Conservation (phyloP, 2,113 vertebrate species). For the Falcunculus frontatus region DNA sequence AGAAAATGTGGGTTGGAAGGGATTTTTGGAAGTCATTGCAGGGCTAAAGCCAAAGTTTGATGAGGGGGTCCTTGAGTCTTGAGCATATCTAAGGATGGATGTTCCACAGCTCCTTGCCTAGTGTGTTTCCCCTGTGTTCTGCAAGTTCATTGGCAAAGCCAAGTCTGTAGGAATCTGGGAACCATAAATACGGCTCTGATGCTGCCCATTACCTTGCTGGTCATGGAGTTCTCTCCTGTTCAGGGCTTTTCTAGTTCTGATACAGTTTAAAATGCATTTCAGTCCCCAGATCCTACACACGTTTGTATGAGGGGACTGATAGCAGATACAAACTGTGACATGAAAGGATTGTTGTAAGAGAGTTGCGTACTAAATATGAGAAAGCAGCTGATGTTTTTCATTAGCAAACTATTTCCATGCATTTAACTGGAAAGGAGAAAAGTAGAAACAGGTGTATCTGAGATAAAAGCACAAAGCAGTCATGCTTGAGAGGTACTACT, state of each 20-base stretch:
- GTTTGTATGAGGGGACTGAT: not conserved
- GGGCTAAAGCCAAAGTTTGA: not conserved
- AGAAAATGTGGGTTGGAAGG: not conserved
- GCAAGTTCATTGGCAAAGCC: fast-evolving
- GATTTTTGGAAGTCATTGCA: not conserved
- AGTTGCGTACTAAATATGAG: not conserved
- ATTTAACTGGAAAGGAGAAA: not conserved
- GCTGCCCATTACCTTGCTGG: not conserved
- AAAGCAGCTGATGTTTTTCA: not conserved
- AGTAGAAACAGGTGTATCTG: not conserved
- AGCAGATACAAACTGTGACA: not conserved
- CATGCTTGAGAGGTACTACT: not conserved
- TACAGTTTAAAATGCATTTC: not conserved
- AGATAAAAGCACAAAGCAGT: not conserved
- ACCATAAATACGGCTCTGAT: not conserved
- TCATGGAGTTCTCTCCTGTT: not conserved
- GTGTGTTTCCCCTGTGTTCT: not conserved
- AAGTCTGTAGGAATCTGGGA: not conserved
- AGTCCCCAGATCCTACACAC: fast-evolving
- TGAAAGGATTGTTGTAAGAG: not conserved
- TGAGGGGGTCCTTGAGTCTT: not conserved
- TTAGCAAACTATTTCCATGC: not conserved
- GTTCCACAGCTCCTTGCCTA: not conserved
- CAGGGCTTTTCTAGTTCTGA: not conserved
- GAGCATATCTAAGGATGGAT: not conserved